Percentiles rank a stretch among this genome's conserved stretches.
phyloP scores from a whole-genome alignment of 1,140 invertebrate genomes.

The Armadillidium nasatum region DNA sequence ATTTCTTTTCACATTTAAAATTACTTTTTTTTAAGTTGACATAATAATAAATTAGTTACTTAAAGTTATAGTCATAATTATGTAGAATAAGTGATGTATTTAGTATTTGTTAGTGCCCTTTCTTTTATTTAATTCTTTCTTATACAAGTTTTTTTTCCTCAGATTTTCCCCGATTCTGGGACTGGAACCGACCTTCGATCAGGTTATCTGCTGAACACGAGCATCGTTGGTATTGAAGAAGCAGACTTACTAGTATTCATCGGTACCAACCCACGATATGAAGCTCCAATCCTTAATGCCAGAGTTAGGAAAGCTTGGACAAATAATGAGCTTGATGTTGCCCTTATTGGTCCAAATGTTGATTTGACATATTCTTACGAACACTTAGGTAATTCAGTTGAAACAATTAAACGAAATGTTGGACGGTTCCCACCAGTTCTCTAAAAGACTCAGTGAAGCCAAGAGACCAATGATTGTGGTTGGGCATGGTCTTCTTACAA shows the following conservation, averaged over 20 bases:
- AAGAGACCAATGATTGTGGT: slow-evolving; percentile 89
- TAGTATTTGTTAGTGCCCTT: background rate
- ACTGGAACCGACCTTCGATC: slow-evolving; percentile 83
- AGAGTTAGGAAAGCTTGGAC: slow-evolving; percentile 88
- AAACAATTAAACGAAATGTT: slow-evolving; percentile 68
- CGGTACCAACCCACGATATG: slow-evolving; percentile 94
- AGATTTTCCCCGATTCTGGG: slow-evolving; percentile 65
- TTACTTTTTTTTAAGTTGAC: too few species aligned
- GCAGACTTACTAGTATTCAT: slow-evolving; percentile 88
- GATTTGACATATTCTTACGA: slow-evolving; percentile 92
- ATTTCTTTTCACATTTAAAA: too few species aligned
- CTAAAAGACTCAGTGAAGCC: slow-evolving; percentile 66
- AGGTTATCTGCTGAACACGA: slow-evolving; percentile 86
- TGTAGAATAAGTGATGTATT: too few species aligned
- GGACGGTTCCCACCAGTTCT: slow-evolving; percentile 69
- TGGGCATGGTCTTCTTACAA: slow-evolving; percentile 74
- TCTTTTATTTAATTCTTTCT: background rate
- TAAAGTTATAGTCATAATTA: too few species aligned
- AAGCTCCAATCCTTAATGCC: slow-evolving; percentile 95
- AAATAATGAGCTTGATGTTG: slow-evolving; percentile 74
- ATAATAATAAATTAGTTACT: too few species aligned
- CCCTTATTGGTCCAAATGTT: slow-evolving; percentile 79
- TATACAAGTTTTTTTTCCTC: background rate
- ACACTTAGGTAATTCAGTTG: slow-evolving; percentile 74
- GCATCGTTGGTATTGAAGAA: slow-evolving; percentile 82